A percentile compares a stretch with the other conserved stretches of the same genome.
Conservation (phyloP, 92 coral and sea anemone genomes). For the Parazoanthus atlanticus region DNA sequence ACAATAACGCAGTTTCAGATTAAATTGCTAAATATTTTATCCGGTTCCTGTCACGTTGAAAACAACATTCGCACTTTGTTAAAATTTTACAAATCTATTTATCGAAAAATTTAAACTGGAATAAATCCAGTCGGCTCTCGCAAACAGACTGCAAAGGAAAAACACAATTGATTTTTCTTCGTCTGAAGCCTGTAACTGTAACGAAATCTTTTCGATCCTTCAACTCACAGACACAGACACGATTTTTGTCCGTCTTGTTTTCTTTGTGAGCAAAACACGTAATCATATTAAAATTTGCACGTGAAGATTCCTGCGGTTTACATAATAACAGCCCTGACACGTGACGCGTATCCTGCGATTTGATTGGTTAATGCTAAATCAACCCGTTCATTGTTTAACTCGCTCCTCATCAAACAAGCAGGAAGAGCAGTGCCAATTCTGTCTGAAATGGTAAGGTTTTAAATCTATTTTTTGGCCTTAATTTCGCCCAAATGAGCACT, state of each 20-base stretch:
- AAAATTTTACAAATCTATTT: no score
- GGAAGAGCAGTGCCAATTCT: conserved; percentile 21
- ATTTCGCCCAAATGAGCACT: neutral
- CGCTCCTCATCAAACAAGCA: conserved; percentile 35
- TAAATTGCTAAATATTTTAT: neutral
- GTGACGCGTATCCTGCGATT: conserved; percentile 9
- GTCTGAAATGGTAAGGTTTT: conserved; percentile 46
- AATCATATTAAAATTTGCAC: conserved; percentile 40
- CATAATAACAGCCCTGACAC: conserved; percentile 34
- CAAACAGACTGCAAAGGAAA: neutral
- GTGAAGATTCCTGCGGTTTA: conserved; percentile 51
- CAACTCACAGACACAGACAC: neutral
- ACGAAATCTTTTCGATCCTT: neutral
- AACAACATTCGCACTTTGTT: neutral
- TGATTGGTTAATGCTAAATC: conserved; percentile 40
- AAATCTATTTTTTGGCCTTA: conserved; percentile 45
- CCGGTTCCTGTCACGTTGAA: neutral
- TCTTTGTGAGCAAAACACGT: conserved; percentile 1
- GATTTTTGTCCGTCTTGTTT: neutral
- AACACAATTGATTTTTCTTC: neutral
- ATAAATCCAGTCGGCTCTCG: neutral
- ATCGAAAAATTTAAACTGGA: neutral
- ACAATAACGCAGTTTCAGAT: neutral
- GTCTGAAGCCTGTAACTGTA: neutral
- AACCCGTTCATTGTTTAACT: conserved; percentile 42